Base-by-base conservation (phyloP, 2,113 vertebrate species). In the Elanoides forficatus region DNA sequence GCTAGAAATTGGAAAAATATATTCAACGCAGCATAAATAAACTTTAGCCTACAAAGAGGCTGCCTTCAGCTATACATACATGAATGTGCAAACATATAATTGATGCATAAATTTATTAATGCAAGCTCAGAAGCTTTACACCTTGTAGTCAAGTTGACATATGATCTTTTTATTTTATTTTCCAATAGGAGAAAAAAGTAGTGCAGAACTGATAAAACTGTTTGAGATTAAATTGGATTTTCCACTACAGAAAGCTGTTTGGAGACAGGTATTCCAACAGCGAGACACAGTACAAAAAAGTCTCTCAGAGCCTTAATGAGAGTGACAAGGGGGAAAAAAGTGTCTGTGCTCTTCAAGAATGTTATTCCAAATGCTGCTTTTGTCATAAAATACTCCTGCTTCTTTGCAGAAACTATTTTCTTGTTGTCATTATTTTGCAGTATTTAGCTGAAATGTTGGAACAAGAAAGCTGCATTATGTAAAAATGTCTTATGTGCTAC, bases 211-310 rank as follows among this genome's bases (percentile, higher is more conserved):
- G 95, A 97, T 97, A 97, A 98, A 97, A 97, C 63, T 93, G 84
- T 96, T 97, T 96, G 95, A 97, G 96, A 97, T 97, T 97, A 98
- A 98, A 98, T 97, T 98, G 96, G 97, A 97, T 98, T 98, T 98
- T 97, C 97, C 96, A 96, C 95, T 93, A 97, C 95, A 97, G 95
- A 98, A 97, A 95, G 84, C 90, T 97, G 85, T 96, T 96, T 96
- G 93, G 94, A 95, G 95, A 96, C 97, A 98, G 86, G 96, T 97
- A 97, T 97, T 98, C 42, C 48, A 94, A 93, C 94, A 91, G 85
- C 0, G 0, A 95, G 97, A 97, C 85, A 93, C 8, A 42, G 45
- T 86, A 96, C 52, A 94, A 88, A 94, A 90, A 96, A 90, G 65
- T 72, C 48, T 93, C 79, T 95, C 76, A 67, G 68, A 96, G 42